Percentiles rank a stretch among this genome's conserved stretches.
Evolutionary conservation across 2,113 vertebrate genomes (phyloP).

Genomic region (Cygnus buccinator): DNA sequence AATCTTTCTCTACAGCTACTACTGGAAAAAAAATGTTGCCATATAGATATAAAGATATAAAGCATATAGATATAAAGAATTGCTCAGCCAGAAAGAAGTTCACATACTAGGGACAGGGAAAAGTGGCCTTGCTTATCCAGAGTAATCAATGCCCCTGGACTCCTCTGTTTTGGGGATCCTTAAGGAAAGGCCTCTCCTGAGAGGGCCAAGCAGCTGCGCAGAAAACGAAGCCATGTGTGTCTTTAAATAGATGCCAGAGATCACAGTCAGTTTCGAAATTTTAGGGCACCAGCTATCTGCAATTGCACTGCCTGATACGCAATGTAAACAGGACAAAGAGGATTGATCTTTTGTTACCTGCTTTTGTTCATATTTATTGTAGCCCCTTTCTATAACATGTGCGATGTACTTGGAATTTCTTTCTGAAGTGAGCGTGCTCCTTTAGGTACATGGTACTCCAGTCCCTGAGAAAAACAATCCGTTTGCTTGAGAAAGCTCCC

Average conservation of each 20-base stretch:
- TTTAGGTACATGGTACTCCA: fast-evolving
- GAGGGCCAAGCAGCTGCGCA: neutral
- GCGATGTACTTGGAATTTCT: fast-evolving
- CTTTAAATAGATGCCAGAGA: conserved; percentile 22
- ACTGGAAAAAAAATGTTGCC: neutral
- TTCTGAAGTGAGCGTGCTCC: neutral
- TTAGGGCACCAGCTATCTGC: neutral
- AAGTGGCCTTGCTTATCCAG: neutral
- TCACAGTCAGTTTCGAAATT: neutral
- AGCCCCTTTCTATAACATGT: neutral
- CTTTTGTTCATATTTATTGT: neutral
- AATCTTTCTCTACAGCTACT: neutral
- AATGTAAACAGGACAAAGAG: conserved; percentile 24
- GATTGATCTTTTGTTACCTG: neutral
- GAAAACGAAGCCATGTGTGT: neutral
- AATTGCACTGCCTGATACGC: neutral
- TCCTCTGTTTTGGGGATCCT: neutral
- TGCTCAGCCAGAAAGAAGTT: neutral
- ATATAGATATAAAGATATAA: neutral
- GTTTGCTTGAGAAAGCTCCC: neutral
- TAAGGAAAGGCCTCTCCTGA: neutral
- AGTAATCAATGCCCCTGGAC: neutral
- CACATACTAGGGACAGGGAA: neutral
- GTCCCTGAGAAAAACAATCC: neutral
- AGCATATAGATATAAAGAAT: neutral